Percentiles rank a stretch among this genome's conserved stretches.
Conservation (phyloP, 2,797 vertebrate genomes). For the Macropodus opercularis region DNA sequence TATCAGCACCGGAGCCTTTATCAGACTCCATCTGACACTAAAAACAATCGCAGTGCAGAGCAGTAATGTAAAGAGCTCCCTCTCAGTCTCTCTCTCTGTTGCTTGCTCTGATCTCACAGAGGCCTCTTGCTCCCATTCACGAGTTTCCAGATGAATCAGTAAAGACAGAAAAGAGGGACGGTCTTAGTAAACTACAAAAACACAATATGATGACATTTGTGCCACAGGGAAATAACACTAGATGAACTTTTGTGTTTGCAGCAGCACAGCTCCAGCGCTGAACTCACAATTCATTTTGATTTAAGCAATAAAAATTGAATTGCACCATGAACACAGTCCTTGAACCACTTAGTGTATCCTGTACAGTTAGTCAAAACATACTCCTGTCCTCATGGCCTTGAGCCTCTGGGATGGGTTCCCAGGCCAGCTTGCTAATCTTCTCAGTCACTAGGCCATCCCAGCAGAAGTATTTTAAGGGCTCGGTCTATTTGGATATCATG, state of each 20-base stretch:
- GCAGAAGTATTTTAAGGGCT: conserved; percentile 71
- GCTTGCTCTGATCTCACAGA: conserved; percentile 50
- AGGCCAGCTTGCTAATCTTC: conserved; percentile 61
- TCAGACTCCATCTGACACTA: conserved; percentile 50
- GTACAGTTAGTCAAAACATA: conserved; percentile 43
- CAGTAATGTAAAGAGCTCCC: conserved; percentile 41
- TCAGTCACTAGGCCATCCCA: conserved; percentile 61
- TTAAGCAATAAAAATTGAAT: conserved; percentile 33
- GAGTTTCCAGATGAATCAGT: conserved; percentile 65
- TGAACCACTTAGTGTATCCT: conserved; percentile 12
- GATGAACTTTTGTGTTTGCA: conserved; percentile 12
- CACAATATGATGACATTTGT: background rate
- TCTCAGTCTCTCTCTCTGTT: conserved; percentile 14
- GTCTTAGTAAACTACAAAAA: background rate
- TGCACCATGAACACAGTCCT: conserved; percentile 2
- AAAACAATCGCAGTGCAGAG: conserved; percentile 59
- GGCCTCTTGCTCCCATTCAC: conserved; percentile 59
- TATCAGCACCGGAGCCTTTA: conserved; percentile 56
- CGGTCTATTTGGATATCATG: conserved; percentile 65
- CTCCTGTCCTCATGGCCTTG: conserved; percentile 21
- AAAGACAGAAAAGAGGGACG: conserved; percentile 50
- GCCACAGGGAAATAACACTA: conserved; percentile 5
- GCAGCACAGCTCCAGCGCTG: conserved; percentile 2
- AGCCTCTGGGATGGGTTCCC: conserved; percentile 41
- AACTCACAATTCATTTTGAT: conserved; percentile 25